Base-by-base conservation (phyloP, 2,113 vertebrate genomes). In the Antechinus flavipes region DNA sequence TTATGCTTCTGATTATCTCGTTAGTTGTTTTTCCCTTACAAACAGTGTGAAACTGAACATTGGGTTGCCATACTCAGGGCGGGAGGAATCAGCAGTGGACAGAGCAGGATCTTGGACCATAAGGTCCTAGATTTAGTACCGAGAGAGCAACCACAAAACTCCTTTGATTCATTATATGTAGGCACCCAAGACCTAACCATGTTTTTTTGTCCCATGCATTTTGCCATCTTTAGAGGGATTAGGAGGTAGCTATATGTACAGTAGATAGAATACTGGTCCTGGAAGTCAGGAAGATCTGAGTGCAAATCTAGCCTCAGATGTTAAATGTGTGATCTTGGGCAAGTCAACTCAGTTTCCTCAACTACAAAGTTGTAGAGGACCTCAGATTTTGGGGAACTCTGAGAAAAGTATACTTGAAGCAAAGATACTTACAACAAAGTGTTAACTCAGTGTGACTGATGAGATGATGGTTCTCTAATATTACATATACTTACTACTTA, bases 41-140 rank as follows among this genome's bases (percentile, higher is more conserved):
- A 1, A 6, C 0, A 23, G 54, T 1, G n/a, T 0, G n/a, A 49
- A 46, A 25, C 8, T 27, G 47, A 47, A 9, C 46, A 30, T 90
- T 50, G 90, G 90, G 47, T 27, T 52, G 49, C 10, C 24, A 50
- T 90, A 26, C 47, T 90, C 68, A 84, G 30, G 35, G 58, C 8
- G 16, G 6, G 16, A 84, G 68, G 1, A 42, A 8, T 84, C n/a
- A 2, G 16, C 19, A 84, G 6, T 42, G 68, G 68, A 35, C 14
- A 76, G 35, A 76, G 35, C 35, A 19, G 35, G 19, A 42, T 6
- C n/a, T 6, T 84, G n/a, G 35, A 42, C 22, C n/a, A 23, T 22
- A 84, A 19, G 19, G 19, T 23, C 6, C 68, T 84, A 84, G 68
- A 84, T 84, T 84, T 84, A 42, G n/a, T 42, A 42, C 19, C 42